phyloP scores from a whole-genome alignment of 2,113 vertebrate species.

The Forbesichthys agassizii region DNA sequence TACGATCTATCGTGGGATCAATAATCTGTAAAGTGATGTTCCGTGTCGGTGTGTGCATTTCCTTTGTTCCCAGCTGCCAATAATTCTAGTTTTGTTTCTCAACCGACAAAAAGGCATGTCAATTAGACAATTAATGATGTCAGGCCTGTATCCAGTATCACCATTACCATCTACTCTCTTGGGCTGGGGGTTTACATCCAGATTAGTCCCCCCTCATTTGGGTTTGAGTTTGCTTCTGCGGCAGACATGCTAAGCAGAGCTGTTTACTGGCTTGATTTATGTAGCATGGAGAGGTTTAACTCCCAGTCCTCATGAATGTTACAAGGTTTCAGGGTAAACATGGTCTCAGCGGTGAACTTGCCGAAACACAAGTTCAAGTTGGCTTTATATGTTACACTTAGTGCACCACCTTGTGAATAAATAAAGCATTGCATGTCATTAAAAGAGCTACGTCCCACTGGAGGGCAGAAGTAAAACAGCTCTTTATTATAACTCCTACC shows the following conservation, averaged over 20 bases:
- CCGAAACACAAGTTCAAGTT: conserved; percentile 27
- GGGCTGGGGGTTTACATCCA: background rate
- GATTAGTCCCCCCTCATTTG: conserved; percentile 46
- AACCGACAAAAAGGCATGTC: no score
- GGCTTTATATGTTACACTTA: conserved; percentile 58
- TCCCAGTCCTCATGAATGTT: conserved; percentile 50
- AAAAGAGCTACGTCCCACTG: conserved; percentile 6
- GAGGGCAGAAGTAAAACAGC: background rate
- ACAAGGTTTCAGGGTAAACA: conserved; percentile 44
- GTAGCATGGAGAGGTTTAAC: conserved; percentile 44
- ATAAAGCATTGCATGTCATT: conserved; percentile 61
- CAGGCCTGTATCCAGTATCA: no score
- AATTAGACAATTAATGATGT: no score
- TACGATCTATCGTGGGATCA: no score
- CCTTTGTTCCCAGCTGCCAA: no score
- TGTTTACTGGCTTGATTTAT: conserved; percentile 58
- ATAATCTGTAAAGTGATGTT: no score
- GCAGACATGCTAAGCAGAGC: conserved; percentile 47
- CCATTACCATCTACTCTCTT: no score
- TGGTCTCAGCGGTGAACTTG: conserved; percentile 42
- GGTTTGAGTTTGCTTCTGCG: conserved; percentile 37
- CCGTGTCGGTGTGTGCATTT: no score
- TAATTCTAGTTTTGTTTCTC: no score
- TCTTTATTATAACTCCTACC: conserved; percentile 12
- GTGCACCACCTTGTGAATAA: conserved; percentile 77